Evolutionary conservation across 2,888 invertebrate species (phyloP).

Genomic region (Aphodius granarius): DNA sequence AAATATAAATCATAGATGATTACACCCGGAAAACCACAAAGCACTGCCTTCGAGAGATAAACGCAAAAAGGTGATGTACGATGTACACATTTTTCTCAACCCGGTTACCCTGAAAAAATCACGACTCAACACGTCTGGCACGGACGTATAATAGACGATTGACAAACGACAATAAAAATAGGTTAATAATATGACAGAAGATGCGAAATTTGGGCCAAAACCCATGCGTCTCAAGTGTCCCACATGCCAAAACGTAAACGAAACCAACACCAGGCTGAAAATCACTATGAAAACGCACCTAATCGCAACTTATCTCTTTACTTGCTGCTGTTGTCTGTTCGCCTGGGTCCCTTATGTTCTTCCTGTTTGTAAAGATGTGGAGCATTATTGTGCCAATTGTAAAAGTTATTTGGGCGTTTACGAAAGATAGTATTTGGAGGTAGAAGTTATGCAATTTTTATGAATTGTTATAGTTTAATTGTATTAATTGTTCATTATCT

Average conservation of each 20-base stretch:
- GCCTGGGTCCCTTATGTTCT: background rate
- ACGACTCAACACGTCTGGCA: background rate
- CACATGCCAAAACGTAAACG: background rate
- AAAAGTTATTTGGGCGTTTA: background rate
- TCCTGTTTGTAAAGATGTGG: background rate
- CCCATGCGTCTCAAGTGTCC: background rate
- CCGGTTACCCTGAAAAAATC: background rate
- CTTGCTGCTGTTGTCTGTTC: background rate
- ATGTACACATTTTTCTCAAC: background rate
- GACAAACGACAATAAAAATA: background rate
- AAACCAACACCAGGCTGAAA: background rate
- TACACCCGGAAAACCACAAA: background rate
- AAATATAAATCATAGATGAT: background rate
- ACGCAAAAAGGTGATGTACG: background rate
- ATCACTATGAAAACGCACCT: background rate
- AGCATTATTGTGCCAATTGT: background rate
- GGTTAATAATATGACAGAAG: background rate
- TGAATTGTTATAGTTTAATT: no score
- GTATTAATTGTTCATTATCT: no score
- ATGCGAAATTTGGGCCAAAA: background rate
- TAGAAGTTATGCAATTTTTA: no score
- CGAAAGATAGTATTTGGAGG: background rate
- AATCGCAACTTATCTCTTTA: background rate
- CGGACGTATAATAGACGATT: background rate
- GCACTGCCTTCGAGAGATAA: background rate